Evolutionary conservation across 2,113 vertebrate genomes (phyloP), one percentile per base, ranked within the genome.

Genomic region (Glareola pratincola): DNA sequence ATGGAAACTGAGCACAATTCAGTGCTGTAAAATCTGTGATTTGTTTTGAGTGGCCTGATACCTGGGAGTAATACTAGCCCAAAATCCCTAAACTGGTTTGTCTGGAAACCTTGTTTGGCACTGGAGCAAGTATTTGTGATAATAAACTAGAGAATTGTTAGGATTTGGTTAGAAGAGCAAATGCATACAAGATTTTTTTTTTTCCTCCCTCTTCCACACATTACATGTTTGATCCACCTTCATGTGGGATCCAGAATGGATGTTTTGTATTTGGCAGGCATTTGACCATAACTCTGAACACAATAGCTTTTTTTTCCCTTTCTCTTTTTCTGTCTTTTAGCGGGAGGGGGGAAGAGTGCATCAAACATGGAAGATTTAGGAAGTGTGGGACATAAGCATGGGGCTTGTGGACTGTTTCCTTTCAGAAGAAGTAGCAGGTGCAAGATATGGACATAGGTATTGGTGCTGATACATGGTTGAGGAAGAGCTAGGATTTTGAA

Each of bases 281-380:
- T 8, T 50, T 66, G 45, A 39, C 51, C 66, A 66, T 22, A 16
- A 7, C 5, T 7, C 8, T n/a, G 8, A 9, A 14, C 12, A 30
- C 8, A 43, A 23, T 21, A 36, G 4, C 2, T 56, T 69, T 83
- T 53, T 45, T 53, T 45, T 57, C 21, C 12, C 5, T 4, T 23
- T 26, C 7, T 48, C 8, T 62, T 29, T 72, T 36, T 36, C 15
- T 53, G 74, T 54, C n/a, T 54, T 75, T 75, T 59, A 16, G 19
- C 5, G 16, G 2, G 18, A 6, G 4, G 7, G 12, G 5, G 6
- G 6, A 69, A 66, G 5, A 66, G 5, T 21, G 3, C 18, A 41
- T 50, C 32, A 36, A 66, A 66, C 43, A 64, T 43, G 15, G 51
- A 87, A 75, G 13, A 18, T 32, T 30, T 56, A 64, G 34, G 45